These are phyloP conservation scores for Helogale parvula DNA, from an alignment of 2,113 vertebrate genomes.

Conservation along the genomic window DNA sequence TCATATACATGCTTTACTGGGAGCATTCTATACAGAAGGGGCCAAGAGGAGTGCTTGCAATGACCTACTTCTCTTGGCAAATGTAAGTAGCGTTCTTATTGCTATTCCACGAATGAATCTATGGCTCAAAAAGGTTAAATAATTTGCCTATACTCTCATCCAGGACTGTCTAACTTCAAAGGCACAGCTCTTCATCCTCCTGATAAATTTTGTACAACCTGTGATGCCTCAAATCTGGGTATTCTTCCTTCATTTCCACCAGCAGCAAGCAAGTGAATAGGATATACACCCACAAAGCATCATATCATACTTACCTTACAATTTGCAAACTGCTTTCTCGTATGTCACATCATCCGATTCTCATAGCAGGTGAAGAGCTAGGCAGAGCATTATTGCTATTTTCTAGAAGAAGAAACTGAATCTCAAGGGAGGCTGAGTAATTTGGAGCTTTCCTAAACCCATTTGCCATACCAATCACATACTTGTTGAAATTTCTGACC, in stretches of 20 bases:
- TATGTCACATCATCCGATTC: background rate
- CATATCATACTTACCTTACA: background rate
- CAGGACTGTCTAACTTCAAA: background rate
- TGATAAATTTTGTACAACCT: background rate
- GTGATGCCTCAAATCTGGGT: background rate
- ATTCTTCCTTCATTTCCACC: background rate
- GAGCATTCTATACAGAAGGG: background rate
- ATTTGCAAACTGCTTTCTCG: background rate
- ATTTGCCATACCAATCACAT: background rate
- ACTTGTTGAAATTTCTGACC: slow-evolving; percentile 1
- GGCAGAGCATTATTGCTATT: background rate
- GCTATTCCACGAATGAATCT: background rate
- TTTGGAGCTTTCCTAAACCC: background rate
- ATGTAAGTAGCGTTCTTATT: background rate
- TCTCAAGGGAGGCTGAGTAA: background rate
- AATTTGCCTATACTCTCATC: background rate
- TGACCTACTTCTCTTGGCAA: background rate
- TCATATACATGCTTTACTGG: background rate
- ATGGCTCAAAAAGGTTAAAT: slow-evolving; percentile 21
- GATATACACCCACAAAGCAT: background rate
- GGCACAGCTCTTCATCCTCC: background rate
- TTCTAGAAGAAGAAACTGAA: slow-evolving; percentile 14
- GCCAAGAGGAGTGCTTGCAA: background rate
- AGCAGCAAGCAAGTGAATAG: background rate
- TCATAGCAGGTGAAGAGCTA: background rate